Percentiles rank a stretch among this genome's conserved stretches.
phyloP scores from a whole-genome alignment of 2,113 vertebrate genomes.

The Hystrix brachyura region DNA sequence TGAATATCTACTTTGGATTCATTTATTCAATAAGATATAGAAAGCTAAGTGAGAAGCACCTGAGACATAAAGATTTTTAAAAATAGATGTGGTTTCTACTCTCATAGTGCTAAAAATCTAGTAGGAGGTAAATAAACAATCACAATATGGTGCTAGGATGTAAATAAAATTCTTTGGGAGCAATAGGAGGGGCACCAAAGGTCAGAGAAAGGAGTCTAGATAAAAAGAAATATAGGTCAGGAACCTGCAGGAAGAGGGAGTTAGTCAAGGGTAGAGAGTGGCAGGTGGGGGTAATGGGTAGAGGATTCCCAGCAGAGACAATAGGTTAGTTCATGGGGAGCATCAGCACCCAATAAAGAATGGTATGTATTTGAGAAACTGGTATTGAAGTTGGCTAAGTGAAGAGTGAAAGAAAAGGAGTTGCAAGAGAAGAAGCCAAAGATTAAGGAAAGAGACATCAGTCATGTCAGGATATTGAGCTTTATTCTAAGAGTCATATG shows the following conservation, averaged over 20 bases:
- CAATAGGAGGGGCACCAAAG: background rate
- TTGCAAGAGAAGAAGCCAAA: background rate
- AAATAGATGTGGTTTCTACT: background rate
- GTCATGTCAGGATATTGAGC: background rate
- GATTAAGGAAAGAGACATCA: background rate
- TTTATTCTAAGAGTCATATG: background rate
- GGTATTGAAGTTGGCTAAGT: background rate
- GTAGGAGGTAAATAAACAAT: background rate
- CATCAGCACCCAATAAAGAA: background rate
- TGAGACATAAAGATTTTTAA: background rate
- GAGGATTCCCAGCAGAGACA: background rate
- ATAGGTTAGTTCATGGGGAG: background rate
- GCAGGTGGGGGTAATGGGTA: background rate
- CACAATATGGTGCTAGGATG: background rate
- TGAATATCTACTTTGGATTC: slow-evolving; percentile 18
- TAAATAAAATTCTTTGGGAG: slow-evolving; percentile 25
- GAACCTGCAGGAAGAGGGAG: background rate
- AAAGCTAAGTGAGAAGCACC: slow-evolving; percentile 29
- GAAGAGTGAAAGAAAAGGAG: background rate
- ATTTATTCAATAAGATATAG: slow-evolving; percentile 54
- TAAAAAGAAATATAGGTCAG: background rate
- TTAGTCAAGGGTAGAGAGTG: background rate
- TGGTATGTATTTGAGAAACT: background rate
- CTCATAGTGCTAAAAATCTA: slow-evolving; percentile 27
- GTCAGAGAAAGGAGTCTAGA: background rate